Percentiles rank a stretch among this genome's conserved stretches.
phyloP scores from a whole-genome alignment of 1,140 invertebrate genomes.

The Drosophila sturtevanti region DNA sequence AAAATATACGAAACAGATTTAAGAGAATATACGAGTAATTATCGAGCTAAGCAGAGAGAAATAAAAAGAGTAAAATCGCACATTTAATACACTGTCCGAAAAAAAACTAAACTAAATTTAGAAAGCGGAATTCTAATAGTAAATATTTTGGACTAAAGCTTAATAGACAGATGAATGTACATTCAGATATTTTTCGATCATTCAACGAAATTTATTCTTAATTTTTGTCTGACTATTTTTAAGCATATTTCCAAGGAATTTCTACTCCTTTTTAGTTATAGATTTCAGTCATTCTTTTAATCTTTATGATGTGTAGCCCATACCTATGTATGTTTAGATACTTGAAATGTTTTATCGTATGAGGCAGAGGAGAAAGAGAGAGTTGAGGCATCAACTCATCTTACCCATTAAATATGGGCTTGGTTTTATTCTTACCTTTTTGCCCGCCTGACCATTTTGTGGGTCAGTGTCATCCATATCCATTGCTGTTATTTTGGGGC shows the following conservation, averaged over 20 bases:
- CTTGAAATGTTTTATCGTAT: slow-evolving; percentile 55
- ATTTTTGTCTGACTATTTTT: neutral
- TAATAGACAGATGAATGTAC: too few relatives aligned
- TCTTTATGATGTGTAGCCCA: neutral
- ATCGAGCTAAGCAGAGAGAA: too few relatives aligned
- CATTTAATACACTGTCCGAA: too few relatives aligned
- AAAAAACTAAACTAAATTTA: too few relatives aligned
- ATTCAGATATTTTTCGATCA: neutral
- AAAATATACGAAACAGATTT: neutral
- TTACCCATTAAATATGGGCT: slow-evolving; percentile 46
- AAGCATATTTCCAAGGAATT: neutral
- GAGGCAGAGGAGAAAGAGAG: slow-evolving; percentile 14
- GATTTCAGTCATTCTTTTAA: neutral
- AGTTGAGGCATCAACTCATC: slow-evolving; percentile 35
- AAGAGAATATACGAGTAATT: neutral
- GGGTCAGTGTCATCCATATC: slow-evolving; percentile 62
- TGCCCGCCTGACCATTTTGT: slow-evolving; percentile 39
- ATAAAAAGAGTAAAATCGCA: too few relatives aligned
- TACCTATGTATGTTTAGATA: neutral
- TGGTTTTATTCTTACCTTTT: slow-evolving; percentile 24
- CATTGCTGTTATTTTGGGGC: slow-evolving; percentile 28
- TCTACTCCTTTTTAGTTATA: neutral
- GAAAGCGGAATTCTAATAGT: too few relatives aligned
- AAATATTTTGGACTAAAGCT: too few relatives aligned
- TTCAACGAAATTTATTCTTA: neutral